Conservation (phyloP, 2,888 invertebrate species). For the Ochropacha duplaris region DNA sequence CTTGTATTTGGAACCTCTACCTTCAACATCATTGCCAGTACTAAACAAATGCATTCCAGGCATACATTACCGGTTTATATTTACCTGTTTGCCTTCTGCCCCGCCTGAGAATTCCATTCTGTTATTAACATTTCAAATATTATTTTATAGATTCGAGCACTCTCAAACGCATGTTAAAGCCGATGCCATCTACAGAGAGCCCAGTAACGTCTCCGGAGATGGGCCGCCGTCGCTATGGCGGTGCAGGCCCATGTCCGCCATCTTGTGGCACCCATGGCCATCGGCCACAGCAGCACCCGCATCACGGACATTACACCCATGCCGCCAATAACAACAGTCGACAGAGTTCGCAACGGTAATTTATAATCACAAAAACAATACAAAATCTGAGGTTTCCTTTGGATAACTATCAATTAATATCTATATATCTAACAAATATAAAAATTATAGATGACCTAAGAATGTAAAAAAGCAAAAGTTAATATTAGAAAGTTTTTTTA, state of each 20-base stretch:
- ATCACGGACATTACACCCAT: conserved; percentile 69
- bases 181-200: conserved; percentile 94
- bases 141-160: conserved; percentile 89
- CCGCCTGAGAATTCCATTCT: background rate
- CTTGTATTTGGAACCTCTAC: too few species aligned
- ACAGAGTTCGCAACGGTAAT: conserved; percentile 86
- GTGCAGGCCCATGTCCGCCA: conserved; percentile 80
- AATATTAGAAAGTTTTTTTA: too few species aligned
- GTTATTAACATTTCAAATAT: background rate
- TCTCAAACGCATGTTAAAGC: conserved; percentile 96
- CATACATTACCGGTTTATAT: too few species aligned
- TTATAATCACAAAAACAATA: background rate
- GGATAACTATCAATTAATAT: too few species aligned
- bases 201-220: conserved; percentile 96
- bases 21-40: too few species aligned
- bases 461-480: too few species aligned
- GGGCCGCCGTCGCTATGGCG: conserved; percentile 90
- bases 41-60: too few species aligned
- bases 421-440: too few species aligned
- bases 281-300: conserved; percentile 82
- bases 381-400: background rate
- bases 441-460: too few species aligned
- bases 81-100: too few species aligned
- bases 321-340: conserved; percentile 84
- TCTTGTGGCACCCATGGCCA: conserved; percentile 84